Base-by-base conservation (phyloP, 2,797 vertebrate species). In the Tarsius wallacei region DNA sequence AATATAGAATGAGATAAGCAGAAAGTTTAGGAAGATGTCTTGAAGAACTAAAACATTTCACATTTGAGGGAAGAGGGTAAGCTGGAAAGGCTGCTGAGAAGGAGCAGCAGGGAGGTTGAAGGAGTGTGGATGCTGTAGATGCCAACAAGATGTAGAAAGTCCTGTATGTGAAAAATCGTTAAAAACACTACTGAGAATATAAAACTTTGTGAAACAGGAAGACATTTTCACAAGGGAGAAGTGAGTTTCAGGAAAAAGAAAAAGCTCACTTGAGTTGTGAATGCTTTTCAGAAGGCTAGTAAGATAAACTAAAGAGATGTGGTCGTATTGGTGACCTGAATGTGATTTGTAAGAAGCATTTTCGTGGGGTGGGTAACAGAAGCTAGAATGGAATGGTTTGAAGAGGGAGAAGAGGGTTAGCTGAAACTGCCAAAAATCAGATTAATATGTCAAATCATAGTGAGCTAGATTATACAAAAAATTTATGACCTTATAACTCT, bases 1-100 rank as follows among this genome's bases (percentile, higher is more conserved):
- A 83, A 84, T 88, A 17, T 26, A 71, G 55, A 88, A 76, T 76
- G 68, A 91, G 47, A 94, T 93, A 63, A 76, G 22, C 26, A 63
- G 16, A 49, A 87, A 51, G 11, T 21, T 42, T 77, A 83, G 33
- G 36, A 73, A 47, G 68, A 70, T 71, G 5, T 21, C 17, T 36
- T 76, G 16, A 59, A 70, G 22, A 86, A 63, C 28, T 70, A 33
- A 87, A 53, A n/a, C 53, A 49, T 70, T 77, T 64, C n/a, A 19
- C 64, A n/a, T 78, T 76, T 87, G 53, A 51, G 36, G 21, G n/a
- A 83, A 64, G 36, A 66, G n/a, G 26, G 13, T 47, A 22, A 82
- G 22, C 61, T 82, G 21, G 53, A 63, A 85, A 77, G 33, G 74
- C 31, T 6, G 28, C 22, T 55, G 13, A 47, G 51, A 73, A 91